Evolutionary conservation across 2,113 vertebrate species (phyloP), one percentile per base, ranked within the genome.

Genomic region (Ciconia boyciana): DNA sequence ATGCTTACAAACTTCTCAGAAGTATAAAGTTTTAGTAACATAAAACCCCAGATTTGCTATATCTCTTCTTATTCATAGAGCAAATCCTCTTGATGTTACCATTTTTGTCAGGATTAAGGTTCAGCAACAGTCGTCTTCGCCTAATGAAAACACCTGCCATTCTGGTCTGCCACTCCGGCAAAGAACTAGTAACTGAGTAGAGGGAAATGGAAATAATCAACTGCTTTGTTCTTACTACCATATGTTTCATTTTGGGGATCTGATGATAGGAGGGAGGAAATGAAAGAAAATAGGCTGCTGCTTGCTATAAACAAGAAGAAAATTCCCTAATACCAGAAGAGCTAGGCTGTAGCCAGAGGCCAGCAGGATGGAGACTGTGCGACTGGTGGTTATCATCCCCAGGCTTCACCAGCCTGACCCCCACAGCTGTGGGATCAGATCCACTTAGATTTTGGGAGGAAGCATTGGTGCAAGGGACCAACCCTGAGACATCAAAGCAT

Each of bases 241-340:
- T 75, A 26, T 25, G 49, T 65, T 87, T 93, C 5, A 17, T 79
- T 75, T 71, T 19, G 55, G 55, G 51, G 32, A 69, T 72, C 57
- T 72, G 61, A 57, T 57, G 28, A 41, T 68, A 60, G 62, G 48
- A 88, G 46, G 18, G 55, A 65, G 12, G 54, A 49, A 75, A 71
- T 68, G 15, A 90, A 91, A 84, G 41, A 62, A 70, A 92, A 76
- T 44, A 62, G 18, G 18, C 24, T 81, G 41, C 31, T 89, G 46
- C 65, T 94, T 46, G 39, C 77, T 83, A 12, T 68, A 82, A 96
- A 91, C 55, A 96, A 95, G 39, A 91, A 96, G 65, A 97, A 96
- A 65, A 82, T 90, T 93, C 87, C n/a, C 83, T 79, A 94, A 92
- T 91, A 91, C 62, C 87, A 95, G 78, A 74, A 94, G 90, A 97